A percentile compares a stretch with the other conserved stretches of the same genome.
Conservation (phyloP, 2,888 invertebrate genomes). For the Pedicia rivosa region DNA sequence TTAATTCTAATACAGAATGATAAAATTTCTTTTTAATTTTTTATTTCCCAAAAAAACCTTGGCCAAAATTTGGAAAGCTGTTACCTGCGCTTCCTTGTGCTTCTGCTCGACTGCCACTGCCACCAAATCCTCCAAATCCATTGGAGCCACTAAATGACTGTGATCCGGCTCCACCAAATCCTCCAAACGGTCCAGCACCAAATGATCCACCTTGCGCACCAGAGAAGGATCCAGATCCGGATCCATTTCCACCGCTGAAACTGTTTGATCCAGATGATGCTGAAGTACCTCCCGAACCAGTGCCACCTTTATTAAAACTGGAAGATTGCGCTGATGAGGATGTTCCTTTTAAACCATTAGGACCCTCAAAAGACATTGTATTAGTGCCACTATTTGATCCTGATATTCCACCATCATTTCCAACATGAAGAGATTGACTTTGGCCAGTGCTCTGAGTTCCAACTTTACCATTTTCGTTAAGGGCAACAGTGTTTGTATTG, state of each 20-base stretch:
- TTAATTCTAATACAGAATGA: no score
- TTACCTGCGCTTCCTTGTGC: no score
- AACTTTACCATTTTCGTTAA: conserved; percentile 16
- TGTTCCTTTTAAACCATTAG: conserved; percentile 20
- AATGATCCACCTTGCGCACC: not conserved
- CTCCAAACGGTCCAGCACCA: not conserved
- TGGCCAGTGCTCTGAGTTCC: conserved; percentile 20
- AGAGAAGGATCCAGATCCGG: not conserved
- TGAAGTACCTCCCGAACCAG: no score
- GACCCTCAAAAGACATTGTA: conserved; percentile 17
- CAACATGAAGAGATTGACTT: conserved; percentile 23
- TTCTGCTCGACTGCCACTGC: not conserved
- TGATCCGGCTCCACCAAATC: not conserved
- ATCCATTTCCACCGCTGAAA: not conserved
- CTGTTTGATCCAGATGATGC: no score
- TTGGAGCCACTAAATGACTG: not conserved
- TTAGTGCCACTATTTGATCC: conserved; percentile 20
- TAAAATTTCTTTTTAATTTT: no score
- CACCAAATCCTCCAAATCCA: not conserved
- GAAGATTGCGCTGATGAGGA: conserved; percentile 22
- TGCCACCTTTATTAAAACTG: conserved; percentile 1
- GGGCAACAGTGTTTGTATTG: conserved; percentile 20
- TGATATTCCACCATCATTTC: conserved; percentile 17
- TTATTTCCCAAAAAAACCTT: no score
- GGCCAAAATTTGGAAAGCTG: no score